Conservation (phyloP, 2,797 vertebrate species). For the Onychomys torridus region DNA sequence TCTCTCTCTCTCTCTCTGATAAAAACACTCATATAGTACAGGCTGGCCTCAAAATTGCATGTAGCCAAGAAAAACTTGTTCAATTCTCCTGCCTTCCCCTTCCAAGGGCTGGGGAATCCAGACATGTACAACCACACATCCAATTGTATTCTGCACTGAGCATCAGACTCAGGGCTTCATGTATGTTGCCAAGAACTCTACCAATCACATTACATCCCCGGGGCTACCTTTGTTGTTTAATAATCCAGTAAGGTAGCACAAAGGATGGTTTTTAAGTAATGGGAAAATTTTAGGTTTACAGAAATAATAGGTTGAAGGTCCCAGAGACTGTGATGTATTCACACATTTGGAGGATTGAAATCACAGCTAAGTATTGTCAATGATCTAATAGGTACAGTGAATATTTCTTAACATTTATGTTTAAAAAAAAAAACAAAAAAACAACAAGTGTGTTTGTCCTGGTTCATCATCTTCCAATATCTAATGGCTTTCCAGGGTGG, state of each 20-base stretch:
- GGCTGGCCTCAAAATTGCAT: neutral
- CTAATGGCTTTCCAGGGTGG: neutral
- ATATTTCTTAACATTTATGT: slow-evolving; percentile 19
- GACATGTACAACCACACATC: too few relatives aligned
- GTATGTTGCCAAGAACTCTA: neutral
- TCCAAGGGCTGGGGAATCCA: too few relatives aligned
- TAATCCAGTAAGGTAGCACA: neutral
- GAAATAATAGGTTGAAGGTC: slow-evolving; percentile 38
- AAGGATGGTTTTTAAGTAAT: slow-evolving; percentile 6
- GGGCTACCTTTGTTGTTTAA: slow-evolving; percentile 49
- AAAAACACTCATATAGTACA: neutral
- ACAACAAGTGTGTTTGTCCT: neutral
- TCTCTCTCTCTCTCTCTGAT: neutral
- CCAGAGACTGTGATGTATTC: neutral
- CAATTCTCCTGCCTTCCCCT: neutral
- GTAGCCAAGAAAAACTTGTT: neutral
- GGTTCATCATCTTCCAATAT: neutral
- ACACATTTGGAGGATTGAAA: neutral
- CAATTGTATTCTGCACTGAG: neutral
- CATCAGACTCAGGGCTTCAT: neutral
- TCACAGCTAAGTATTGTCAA: neutral
- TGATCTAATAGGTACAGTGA: neutral
- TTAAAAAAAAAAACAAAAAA: slow-evolving; percentile 29
- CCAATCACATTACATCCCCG: neutral
- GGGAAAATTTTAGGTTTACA: slow-evolving; percentile 7